These are phyloP conservation scores for Lordiphosa clarofinis DNA, from an alignment of 1,140 invertebrate species.

Conservation along the genomic window DNA sequence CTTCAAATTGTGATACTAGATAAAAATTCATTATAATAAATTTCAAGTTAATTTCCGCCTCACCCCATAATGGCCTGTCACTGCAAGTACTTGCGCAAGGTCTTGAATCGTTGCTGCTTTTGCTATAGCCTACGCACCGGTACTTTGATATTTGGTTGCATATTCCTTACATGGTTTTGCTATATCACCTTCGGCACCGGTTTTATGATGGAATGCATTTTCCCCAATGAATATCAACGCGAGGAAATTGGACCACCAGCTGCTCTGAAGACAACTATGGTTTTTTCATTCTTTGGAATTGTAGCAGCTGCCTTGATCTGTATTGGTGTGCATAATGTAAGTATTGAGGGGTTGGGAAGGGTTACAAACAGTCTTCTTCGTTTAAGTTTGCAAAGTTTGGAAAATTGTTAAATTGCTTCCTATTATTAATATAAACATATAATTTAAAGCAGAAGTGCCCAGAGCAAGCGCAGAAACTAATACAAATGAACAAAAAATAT, in stretches of 20 bases:
- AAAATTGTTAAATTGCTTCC: too few species aligned
- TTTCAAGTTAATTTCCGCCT: neutral
- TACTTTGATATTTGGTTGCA: constrained; percentile 41
- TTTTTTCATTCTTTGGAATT: constrained; percentile 60
- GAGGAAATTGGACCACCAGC: neutral
- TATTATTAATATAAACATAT: too few species aligned
- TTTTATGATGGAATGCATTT: constrained; percentile 65
- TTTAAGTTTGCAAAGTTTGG: too few species aligned
- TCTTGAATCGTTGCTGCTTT: constrained; percentile 40
- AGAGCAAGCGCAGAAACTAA: too few species aligned
- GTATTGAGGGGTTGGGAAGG: neutral
- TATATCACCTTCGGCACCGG: constrained; percentile 47
- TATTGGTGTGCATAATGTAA: constrained; percentile 58
- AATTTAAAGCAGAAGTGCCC: too few species aligned
- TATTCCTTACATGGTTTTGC: constrained; percentile 56
- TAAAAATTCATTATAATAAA: too few species aligned
- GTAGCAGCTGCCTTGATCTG: constrained; percentile 35
- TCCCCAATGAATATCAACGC: constrained; percentile 47
- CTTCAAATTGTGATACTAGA: too few species aligned
- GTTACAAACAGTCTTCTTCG: too few species aligned
- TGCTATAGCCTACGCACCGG: constrained; percentile 40
- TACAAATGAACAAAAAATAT: too few species aligned
- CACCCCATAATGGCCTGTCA: constrained; percentile 42
- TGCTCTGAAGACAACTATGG: constrained; percentile 61
- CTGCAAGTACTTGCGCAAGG: constrained; percentile 39